Base-by-base conservation (phyloP, 2,797 vertebrate genomes). In the Poeciliopsis gracilis region DNA sequence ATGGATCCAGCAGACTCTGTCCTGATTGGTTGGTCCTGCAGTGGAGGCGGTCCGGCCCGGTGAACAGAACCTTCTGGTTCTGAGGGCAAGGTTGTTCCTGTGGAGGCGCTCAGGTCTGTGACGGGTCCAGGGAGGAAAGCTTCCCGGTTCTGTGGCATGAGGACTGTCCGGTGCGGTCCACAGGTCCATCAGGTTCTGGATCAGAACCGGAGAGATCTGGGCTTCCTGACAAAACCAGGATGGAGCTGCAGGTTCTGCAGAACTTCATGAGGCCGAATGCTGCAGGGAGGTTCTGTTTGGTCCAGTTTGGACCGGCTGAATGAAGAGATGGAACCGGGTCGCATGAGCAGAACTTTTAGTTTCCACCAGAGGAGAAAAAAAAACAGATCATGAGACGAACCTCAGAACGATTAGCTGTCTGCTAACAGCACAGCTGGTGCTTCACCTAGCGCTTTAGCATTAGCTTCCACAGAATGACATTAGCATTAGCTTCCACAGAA, bases 1-100 rank as follows among this genome's bases (percentile, higher is more conserved):
- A 86, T 86, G 80, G 71, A 80, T 84, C 72, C 76, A 79, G 3
- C 76, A 88, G 79, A 77, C 4, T 10, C 13, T 36, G 28, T 69
- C 18, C 38, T 43, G 66, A 43, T 69, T 43, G 66, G 66, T 28
- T 2, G 23, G 18, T 67, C 20, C 1, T 15, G 46, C 15, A 3
- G 45, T 28, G 55, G 25, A 57, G n/a, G 53, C 53, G 25, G 23
- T 57, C 55, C 55, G 9, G n/a, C 25, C 13, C 13, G 6, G 5
- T 30, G 15, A 30, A 30, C 57, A 30, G n/a, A 59, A 59, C 57
- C 25, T 4, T 5, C 2, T 28, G 55, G 55, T 57, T 55, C 25
- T 55, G 53, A 25, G 53, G 25, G 1, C 25, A 23, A 25, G 51
- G 8, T 25, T 10, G 23, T 23, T 53, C 18, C 18, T 49, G 16